Evolutionary conservation across 2,888 invertebrate species (phyloP).

Genomic region (Lasioglossum malachurum): DNA sequence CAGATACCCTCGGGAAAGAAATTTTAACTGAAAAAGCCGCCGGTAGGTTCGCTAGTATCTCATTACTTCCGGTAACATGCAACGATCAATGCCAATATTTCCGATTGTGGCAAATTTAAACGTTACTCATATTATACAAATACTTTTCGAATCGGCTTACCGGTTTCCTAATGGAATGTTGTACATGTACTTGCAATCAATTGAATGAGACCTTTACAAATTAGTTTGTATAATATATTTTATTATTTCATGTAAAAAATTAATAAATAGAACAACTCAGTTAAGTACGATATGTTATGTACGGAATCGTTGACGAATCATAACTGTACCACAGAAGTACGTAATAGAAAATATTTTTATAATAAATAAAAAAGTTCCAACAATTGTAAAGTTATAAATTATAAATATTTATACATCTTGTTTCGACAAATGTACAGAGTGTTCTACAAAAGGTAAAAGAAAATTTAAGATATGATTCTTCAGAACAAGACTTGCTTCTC

Average conservation of each 20-base stretch:
- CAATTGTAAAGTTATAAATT: constrained; percentile 25
- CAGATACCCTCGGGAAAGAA: constrained; percentile 71
- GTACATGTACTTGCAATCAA: neutral
- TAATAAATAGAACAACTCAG: constrained; percentile 32
- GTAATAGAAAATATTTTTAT: constrained; percentile 27
- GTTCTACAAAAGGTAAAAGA: neutral
- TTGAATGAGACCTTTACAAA: neutral
- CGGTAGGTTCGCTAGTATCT: constrained; percentile 69
- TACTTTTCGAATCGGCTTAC: neutral
- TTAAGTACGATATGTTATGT: constrained; percentile 35
- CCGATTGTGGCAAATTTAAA: constrained; percentile 53
- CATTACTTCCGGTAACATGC: constrained; percentile 58
- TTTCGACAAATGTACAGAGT: neutral
- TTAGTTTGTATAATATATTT: constrained; percentile 15
- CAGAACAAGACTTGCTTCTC: neutral
- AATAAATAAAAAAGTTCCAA: constrained; percentile 32
- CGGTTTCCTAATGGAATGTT: neutral
- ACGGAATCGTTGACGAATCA: constrained; percentile 42
- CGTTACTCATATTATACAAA: neutral
- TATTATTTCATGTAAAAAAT: constrained; percentile 45
- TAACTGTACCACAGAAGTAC: constrained; percentile 22
- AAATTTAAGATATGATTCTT: neutral
- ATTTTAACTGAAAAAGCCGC: constrained; percentile 76
- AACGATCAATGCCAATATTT: constrained; percentile 60
- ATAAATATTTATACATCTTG: constrained; percentile 24